phyloP scores from a whole-genome alignment of 2,888 invertebrate genomes.

The Frankliniella fusca region DNA sequence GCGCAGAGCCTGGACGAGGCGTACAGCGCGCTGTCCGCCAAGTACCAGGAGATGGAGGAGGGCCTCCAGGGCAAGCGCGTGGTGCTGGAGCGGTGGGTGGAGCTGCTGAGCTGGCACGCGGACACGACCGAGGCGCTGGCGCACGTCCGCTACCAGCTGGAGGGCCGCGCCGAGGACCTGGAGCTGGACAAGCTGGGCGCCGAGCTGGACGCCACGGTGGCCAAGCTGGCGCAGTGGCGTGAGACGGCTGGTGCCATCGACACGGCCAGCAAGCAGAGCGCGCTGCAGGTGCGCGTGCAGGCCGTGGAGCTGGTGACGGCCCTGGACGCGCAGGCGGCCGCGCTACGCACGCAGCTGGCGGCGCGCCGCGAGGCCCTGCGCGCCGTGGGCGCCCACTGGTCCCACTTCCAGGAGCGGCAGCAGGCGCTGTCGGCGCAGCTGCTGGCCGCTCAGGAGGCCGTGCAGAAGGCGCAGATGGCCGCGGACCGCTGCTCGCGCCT shows the following conservation, averaged over 20 bases:
- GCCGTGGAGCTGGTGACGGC: slow-evolving; percentile 62
- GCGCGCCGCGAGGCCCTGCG: slow-evolving; percentile 64
- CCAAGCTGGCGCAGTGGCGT: slow-evolving; percentile 40
- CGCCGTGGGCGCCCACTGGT: slow-evolving; percentile 70
- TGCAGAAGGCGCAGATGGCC: slow-evolving; percentile 38
- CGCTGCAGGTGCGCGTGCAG: slow-evolving; percentile 66
- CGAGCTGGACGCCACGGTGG: slow-evolving; percentile 31
- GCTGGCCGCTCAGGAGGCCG: slow-evolving; percentile 38
- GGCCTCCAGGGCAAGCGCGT: slow-evolving; percentile 69
- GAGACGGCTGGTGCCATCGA: slow-evolving; percentile 40
- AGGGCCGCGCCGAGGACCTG: slow-evolving; percentile 57
- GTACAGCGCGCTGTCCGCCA: slow-evolving; percentile 69
- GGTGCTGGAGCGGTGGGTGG: slow-evolving; percentile 75
- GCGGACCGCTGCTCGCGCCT: slow-evolving; percentile 42
- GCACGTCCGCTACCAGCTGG: slow-evolving; percentile 74
- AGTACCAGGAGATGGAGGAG: slow-evolving; percentile 72
- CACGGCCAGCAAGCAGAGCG: slow-evolving; percentile 47
- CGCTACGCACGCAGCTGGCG: slow-evolving; percentile 62
- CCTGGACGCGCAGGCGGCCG: slow-evolving; percentile 65
- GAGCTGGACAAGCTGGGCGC: slow-evolving; percentile 46
- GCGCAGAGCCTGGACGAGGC: slow-evolving; percentile 67
- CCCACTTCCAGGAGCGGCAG: slow-evolving; percentile 70
- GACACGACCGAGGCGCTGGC: slow-evolving; percentile 73
- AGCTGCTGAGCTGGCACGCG: slow-evolving; percentile 74
- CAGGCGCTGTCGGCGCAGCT: slow-evolving; percentile 61